Percentiles rank a stretch among this genome's conserved stretches.
Evolutionary conservation across 2,797 vertebrate genomes (phyloP).

Genomic region (Philypnodon macrostomus): DNA sequence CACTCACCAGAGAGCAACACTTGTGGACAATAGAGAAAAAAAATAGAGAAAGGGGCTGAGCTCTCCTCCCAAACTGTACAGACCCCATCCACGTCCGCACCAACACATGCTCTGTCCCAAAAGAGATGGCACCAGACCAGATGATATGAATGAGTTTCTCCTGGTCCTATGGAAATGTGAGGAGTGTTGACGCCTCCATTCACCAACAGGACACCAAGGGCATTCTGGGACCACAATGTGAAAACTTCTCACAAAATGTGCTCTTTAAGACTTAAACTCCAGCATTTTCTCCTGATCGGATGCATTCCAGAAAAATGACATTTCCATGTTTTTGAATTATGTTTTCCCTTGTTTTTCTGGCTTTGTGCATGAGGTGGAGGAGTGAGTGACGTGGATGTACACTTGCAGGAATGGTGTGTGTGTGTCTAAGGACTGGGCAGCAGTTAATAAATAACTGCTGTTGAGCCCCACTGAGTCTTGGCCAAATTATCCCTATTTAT

Average conservation of each 20-base stretch:
- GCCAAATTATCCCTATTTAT: slow-evolving; percentile 81
- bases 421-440: slow-evolving; percentile 49
- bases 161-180: slow-evolving; percentile 65
- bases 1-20: slow-evolving; percentile 33
- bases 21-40: slow-evolving; percentile 36
- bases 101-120: background rate
- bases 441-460: slow-evolving; percentile 33
- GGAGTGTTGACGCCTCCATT: slow-evolving; percentile 53
- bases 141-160: slow-evolving; percentile 19
- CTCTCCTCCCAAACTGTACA: slow-evolving; percentile 60
- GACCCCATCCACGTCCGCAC: slow-evolving; percentile 15
- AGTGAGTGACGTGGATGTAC: slow-evolving; percentile 44
- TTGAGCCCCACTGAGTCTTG: slow-evolving; percentile 53
- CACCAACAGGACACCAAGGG: slow-evolving; percentile 14
- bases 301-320: slow-evolving; percentile 74
- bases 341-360: slow-evolving; percentile 57
- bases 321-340: slow-evolving; percentile 71
- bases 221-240: slow-evolving; percentile 36
- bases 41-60: slow-evolving; percentile 15
- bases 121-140: slow-evolving; percentile 33
- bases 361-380: slow-evolving; percentile 63
- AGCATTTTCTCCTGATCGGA: slow-evolving; percentile 44
- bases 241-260: slow-evolving; percentile 7
- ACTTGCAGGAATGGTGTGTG: slow-evolving; percentile 11
- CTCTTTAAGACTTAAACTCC: slow-evolving; percentile 13